Conservation (phyloP, 2,113 vertebrate genomes). For the Geococcyx californianus region DNA sequence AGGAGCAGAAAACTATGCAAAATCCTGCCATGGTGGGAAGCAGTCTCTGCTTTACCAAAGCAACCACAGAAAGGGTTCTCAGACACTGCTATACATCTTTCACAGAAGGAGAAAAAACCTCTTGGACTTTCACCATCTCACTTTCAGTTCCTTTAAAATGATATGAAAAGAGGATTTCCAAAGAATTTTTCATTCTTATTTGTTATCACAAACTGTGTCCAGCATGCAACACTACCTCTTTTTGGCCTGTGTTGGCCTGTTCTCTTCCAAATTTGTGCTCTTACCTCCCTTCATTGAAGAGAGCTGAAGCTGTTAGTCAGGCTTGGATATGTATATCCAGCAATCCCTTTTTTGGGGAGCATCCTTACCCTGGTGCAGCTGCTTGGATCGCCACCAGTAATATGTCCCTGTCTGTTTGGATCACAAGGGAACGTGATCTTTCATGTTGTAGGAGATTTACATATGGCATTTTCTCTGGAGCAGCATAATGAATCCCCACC, state of each 20-base stretch:
- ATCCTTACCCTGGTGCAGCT: conserved; percentile 22
- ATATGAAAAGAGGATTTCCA: neutral
- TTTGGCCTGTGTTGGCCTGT: neutral
- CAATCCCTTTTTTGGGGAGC: neutral
- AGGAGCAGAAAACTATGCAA: neutral
- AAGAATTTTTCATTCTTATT: neutral
- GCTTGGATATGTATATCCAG: neutral
- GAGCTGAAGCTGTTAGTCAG: neutral
- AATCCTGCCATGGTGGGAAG: neutral
- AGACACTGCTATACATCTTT: neutral
- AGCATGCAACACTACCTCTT: neutral
- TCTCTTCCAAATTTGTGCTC: neutral
- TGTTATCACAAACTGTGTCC: neutral
- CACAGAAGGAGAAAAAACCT: neutral
- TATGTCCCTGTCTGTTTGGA: neutral
- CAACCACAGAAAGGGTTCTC: neutral
- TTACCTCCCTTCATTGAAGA: neutral
- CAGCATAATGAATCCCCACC: neutral
- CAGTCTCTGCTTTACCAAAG: neutral
- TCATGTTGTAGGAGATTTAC: conserved; percentile 37
- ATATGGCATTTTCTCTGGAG: conserved; percentile 20
- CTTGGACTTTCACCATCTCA: neutral
- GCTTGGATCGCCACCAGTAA: conserved; percentile 24
- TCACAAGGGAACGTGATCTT: neutral
- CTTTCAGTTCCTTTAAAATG: neutral